phyloP scores from a whole-genome alignment of 2,888 invertebrate species.

The Marasmarcha lunaedactyla region DNA sequence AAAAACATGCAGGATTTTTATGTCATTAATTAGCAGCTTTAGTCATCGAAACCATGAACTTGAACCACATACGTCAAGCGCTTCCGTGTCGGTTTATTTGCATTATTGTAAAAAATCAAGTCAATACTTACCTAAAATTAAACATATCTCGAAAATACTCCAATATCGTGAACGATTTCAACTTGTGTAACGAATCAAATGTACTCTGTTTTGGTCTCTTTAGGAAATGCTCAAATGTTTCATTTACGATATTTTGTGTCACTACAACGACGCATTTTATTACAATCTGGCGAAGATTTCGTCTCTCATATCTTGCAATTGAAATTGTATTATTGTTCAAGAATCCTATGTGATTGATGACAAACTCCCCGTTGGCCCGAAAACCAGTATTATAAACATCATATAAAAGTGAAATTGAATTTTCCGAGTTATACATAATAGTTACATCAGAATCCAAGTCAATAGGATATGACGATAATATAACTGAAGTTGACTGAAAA shows the following conservation, averaged over 20 bases:
- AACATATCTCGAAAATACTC: constrained; percentile 72
- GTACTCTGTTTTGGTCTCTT: constrained; percentile 55
- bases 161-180: constrained; percentile 71
- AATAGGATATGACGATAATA: constrained; percentile 36
- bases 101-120: no score
- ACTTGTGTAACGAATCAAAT: constrained; percentile 73
- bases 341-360: constrained; percentile 53
- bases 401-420: constrained; percentile 30
- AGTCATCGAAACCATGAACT: no score
- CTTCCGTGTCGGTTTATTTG: no score
- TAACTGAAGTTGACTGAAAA: constrained; percentile 22
- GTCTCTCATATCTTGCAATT: constrained; percentile 40
- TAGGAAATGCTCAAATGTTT: constrained; percentile 62
- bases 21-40: no score
- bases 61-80: no score
- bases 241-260: constrained; percentile 35
- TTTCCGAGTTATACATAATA: constrained; percentile 24
- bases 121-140: constrained; percentile 74
- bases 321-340: constrained; percentile 42
- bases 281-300: constrained; percentile 65
- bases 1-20: no score
- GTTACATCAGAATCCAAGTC: constrained; percentile 59
- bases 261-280: constrained; percentile 68
- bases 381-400: constrained; percentile 70
- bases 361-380: constrained; percentile 58